These are phyloP conservation scores for Edolisoma coerulescens DNA, from an alignment of 2,113 vertebrate genomes.

Conservation along the genomic window DNA sequence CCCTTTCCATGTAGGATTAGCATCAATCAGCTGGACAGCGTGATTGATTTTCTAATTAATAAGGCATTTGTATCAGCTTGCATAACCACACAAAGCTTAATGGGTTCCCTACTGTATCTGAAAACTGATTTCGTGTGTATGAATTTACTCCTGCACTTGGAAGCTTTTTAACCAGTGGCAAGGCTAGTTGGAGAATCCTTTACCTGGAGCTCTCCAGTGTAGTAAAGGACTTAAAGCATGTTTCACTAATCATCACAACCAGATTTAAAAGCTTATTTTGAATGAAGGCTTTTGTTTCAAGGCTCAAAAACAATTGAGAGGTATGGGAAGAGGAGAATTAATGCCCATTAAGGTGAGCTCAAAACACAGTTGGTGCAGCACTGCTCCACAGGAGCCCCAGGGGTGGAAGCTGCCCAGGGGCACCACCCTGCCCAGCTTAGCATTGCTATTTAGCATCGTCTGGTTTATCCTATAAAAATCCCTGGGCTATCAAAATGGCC, in stretches of 20 bases:
- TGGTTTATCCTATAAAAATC: not conserved
- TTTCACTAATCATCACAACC: not conserved
- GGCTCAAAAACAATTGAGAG: not conserved
- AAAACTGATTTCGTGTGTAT: conserved; percentile 34
- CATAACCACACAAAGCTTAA: conserved; percentile 64
- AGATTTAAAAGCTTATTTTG: not conserved
- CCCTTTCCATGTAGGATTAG: conserved; percentile 35
- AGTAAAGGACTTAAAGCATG: not conserved
- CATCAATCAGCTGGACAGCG: conserved; percentile 71
- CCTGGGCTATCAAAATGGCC: not conserved
- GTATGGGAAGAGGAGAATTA: not conserved
- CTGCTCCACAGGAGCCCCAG: not conserved
- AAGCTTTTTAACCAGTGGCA: not conserved
- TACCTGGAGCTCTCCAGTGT: not conserved
- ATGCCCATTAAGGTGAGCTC: not conserved
- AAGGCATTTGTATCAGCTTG: conserved; percentile 68
- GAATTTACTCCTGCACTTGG: conserved; percentile 41
- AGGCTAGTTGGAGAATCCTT: not conserved
- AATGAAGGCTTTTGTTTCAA: not conserved
- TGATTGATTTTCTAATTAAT: conserved; percentile 81
- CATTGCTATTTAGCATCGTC: not conserved
- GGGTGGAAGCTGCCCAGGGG: not conserved
- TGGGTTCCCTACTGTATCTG: conserved; percentile 55
- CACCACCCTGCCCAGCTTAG: not conserved
- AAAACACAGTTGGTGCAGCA: not conserved